Percentiles rank a stretch among this genome's conserved stretches.
These are phyloP conservation scores for Halictus rubicundus DNA, from an alignment of 1,140 invertebrate species.

Conservation along the genomic window DNA sequence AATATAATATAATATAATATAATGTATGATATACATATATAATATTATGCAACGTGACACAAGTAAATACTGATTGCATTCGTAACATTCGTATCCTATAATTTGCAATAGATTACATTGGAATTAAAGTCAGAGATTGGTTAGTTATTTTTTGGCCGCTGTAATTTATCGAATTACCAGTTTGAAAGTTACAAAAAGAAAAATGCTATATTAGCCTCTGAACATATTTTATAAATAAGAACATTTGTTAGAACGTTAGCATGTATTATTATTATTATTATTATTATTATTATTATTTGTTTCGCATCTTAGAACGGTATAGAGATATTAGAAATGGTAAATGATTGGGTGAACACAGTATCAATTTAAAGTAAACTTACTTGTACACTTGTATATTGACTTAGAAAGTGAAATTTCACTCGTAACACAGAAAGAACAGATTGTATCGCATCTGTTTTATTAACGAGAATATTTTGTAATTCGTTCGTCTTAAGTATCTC, in stretches of 20 bases:
- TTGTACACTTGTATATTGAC: slow-evolving; percentile 44
- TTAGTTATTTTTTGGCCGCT: slow-evolving; percentile 37
- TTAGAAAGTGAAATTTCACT: slow-evolving; percentile 33
- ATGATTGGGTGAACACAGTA: slow-evolving; percentile 34
- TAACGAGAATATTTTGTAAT: slow-evolving; percentile 17
- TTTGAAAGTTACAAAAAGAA: slow-evolving; percentile 29
- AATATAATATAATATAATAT: slow-evolving; percentile 48
- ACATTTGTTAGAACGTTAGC: slow-evolving; percentile 35
- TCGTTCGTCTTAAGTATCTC: slow-evolving; percentile 17
- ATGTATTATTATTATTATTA: slow-evolving; percentile 26
- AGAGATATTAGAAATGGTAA: slow-evolving; percentile 22
- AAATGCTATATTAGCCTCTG: slow-evolving; percentile 28
- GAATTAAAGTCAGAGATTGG: slow-evolving; percentile 21
- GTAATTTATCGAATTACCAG: slow-evolving; percentile 41
- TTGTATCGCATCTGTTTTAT: slow-evolving; percentile 12
- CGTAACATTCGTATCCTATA: slow-evolving; percentile 48
- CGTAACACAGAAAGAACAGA: slow-evolving; percentile 10
- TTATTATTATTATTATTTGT: slow-evolving; percentile 28
- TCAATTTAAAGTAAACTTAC: slow-evolving; percentile 43
- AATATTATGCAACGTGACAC: slow-evolving; percentile 36
- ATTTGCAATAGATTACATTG: slow-evolving; percentile 40
- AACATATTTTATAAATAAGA: slow-evolving; percentile 43
- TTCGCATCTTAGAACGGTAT: slow-evolving; percentile 39
- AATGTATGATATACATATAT: slow-evolving; percentile 44
- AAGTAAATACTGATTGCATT: slow-evolving; percentile 49